Conservation (phyloP, 2,797 vertebrate genomes). For the Simalia tracyae region DNA sequence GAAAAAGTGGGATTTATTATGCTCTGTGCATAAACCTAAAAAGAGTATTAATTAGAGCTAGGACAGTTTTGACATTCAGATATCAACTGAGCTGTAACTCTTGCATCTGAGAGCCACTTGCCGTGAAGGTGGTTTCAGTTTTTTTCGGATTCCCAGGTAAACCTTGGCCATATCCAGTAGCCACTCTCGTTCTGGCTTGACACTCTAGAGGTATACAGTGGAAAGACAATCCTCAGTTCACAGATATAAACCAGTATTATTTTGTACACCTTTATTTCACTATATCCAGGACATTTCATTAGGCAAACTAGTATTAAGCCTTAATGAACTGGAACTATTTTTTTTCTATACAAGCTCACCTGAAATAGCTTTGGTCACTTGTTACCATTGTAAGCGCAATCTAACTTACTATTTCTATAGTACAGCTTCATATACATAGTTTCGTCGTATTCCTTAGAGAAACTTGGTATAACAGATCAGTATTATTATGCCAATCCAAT, state of each 20-base stretch:
- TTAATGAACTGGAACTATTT: not conserved
- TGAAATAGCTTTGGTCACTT: not conserved
- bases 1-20: not conserved
- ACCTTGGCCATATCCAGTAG: constrained; percentile 86
- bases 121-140: constrained; percentile 91
- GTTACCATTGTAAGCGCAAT: not conserved
- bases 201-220: constrained; percentile 75
- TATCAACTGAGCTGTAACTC: not conserved
- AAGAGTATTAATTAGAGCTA: not conserved
- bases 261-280: not conserved
- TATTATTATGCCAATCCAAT: not conserved
- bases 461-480: not conserved
- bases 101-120: constrained; percentile 62
- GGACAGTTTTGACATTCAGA: not conserved
- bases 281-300: not conserved
- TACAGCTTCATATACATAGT: not conserved
- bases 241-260: not conserved
- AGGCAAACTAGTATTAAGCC: not conserved
- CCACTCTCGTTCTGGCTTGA: constrained; percentile 92
- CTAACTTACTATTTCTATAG: not conserved
- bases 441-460: not conserved
- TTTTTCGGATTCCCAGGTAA: constrained; percentile 91
- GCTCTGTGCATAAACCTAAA: not conserved
- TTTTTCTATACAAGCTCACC: not conserved
- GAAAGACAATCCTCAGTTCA: fast-evolving